Percentiles rank a stretch among this genome's conserved stretches.
These are phyloP conservation scores for Autographa pulchrina DNA, from an alignment of 2,888 invertebrate species.

Conservation along the genomic window DNA sequence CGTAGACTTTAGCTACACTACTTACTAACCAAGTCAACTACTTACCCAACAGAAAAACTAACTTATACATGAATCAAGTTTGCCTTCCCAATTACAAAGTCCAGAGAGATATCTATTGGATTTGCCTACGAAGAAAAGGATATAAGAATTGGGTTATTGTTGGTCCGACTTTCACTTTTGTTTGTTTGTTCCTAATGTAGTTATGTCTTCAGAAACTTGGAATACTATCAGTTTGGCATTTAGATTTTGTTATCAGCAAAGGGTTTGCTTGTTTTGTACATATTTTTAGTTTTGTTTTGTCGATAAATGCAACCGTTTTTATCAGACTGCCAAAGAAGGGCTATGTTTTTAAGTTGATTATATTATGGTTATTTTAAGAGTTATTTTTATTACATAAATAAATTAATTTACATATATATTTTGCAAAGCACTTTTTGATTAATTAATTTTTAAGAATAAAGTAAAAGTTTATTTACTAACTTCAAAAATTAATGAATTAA, in stretches of 20 bases:
- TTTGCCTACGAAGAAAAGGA: constrained; percentile 34
- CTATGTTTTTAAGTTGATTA: no score
- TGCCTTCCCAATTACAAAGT: constrained; percentile 39
- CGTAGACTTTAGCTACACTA: no score
- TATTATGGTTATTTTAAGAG: no score
- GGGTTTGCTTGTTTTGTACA: background rate
- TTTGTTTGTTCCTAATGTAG: constrained; percentile 35
- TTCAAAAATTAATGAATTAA: no score
- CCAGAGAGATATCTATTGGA: constrained; percentile 17
- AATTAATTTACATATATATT: no score
- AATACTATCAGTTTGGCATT: constrained; percentile 18
- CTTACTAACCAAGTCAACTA: background rate
- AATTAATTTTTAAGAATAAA: no score
- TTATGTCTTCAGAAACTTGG: constrained; percentile 30
- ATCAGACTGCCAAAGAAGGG: no score
- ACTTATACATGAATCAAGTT: constrained; percentile 16
- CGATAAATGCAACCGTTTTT: background rate
- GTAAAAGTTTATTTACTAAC: no score
- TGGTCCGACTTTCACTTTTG: constrained; percentile 22
- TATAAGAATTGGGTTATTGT: constrained; percentile 29
- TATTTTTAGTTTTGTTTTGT: background rate
- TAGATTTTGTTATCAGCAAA: constrained; percentile 11
- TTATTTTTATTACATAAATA: no score
- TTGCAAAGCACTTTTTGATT: no score
- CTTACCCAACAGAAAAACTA: background rate